phyloP scores from a whole-genome alignment of 2,797 vertebrate species.

The Sebastes steindachneri region DNA sequence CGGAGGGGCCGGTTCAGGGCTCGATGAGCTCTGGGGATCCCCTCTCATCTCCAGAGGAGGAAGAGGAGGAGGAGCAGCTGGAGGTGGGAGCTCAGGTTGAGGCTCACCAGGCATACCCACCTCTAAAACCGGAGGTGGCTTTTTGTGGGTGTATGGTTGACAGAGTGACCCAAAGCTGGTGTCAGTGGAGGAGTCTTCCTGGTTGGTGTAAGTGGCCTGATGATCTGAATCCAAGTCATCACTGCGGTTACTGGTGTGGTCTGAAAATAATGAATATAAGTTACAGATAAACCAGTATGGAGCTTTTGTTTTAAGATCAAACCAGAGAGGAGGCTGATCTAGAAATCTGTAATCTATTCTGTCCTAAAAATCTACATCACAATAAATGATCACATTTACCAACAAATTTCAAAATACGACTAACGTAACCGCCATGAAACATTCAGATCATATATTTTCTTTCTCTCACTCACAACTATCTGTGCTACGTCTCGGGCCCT shows the following conservation, averaged over 20 bases:
- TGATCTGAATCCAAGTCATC: not conserved
- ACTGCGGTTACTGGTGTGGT: not conserved
- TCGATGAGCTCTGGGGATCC: not conserved
- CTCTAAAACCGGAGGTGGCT: not conserved
- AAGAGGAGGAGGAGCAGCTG: not conserved
- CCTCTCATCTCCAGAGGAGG: not conserved
- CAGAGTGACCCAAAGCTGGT: not conserved
- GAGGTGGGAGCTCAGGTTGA: not conserved
- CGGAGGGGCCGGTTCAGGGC: not conserved
- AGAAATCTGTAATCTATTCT: not conserved
- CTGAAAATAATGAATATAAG: conserved; percentile 1
- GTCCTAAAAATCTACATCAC: not conserved
- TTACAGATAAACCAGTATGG: not conserved
- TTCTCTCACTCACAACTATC: too few relatives aligned
- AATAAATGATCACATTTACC: not conserved
- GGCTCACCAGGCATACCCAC: not conserved
- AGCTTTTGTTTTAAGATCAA: not conserved
- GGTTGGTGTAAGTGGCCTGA: accelerated
- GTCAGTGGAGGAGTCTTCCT: not conserved
- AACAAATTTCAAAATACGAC: not conserved
- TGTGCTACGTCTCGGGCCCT: too few relatives aligned
- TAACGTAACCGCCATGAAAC: too few relatives aligned
- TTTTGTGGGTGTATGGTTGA: accelerated
- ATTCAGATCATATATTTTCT: too few relatives aligned
- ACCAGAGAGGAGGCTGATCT: not conserved